phyloP scores from a whole-genome alignment of 2,113 vertebrate species.

The Paratilapia polleni region DNA sequence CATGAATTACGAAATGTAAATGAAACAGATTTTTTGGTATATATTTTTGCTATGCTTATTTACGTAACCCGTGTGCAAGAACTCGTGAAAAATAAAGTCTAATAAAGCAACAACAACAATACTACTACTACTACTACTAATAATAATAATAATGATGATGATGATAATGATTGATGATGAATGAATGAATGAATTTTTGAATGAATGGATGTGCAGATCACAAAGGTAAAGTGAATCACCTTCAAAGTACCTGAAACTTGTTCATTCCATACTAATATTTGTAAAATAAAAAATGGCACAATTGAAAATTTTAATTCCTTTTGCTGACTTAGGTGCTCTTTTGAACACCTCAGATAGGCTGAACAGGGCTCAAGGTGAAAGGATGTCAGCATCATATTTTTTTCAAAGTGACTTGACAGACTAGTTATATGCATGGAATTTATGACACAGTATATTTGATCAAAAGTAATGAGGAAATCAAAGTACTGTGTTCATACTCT shows the following conservation, averaged over 20 bases:
- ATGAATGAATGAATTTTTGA: background rate
- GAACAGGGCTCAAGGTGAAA: background rate
- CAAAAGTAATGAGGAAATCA: background rate
- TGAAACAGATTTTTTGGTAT: too few species aligned
- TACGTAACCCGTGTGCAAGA: too few species aligned
- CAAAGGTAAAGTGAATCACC: background rate
- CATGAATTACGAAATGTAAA: too few species aligned
- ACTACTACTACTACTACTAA: too few species aligned
- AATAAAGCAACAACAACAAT: background rate
- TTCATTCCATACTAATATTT: background rate
- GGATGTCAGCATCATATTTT: background rate
- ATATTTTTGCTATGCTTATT: too few species aligned
- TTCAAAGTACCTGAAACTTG: background rate
- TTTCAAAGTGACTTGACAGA: background rate
- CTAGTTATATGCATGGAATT: background rate
- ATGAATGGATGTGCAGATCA: background rate
- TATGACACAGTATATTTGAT: background rate
- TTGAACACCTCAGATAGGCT: background rate
- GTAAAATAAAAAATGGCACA: background rate
- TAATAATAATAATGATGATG: too few species aligned
- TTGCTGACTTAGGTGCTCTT: background rate
- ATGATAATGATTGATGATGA: too few species aligned
- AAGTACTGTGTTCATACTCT: background rate
- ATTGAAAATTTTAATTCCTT: background rate
- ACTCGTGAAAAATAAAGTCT: background rate